Evolutionary conservation across 2,888 invertebrate genomes (phyloP), one percentile per base, ranked within the genome.

Genomic region (Drosophila neotestacea): DNA sequence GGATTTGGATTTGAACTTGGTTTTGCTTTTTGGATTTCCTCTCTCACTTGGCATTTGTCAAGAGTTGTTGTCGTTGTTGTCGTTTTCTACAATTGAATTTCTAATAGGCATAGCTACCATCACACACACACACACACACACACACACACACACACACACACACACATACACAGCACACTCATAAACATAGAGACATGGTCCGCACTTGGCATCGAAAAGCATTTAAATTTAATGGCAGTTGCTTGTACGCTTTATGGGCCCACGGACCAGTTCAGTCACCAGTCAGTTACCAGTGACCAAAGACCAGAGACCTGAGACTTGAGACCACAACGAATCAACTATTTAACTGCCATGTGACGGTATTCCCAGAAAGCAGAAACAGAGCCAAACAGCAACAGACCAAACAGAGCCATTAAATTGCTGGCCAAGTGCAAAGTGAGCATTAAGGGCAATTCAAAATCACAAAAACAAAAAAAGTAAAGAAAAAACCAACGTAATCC

Each of bases 211-310:
- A 86, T 84, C 80, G 84, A 88, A 84, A 88, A 84, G 69, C 88
- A 86, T 88, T 84, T 88, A 86, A 84, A 81, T 86, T 88, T 86
- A 88, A 84, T 84, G 84, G 76, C 78, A 77, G 86, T 79, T 83
- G 81, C 68, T 74, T 83, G 82, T 83, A 82, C 82, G 84, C 72
- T 82, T 86, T 82, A 82, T 86, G 79, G 72, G 54, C 58, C 46
- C 63, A 56, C 36, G 27, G 50, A 34, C 27, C 38, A 39, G 28
- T 38, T 38, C 13, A 44, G 50, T 48, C 22, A 58, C 51, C 38
- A 10, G 32, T 6, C 6, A 32, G 30, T 6, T 5, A 30, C 46
- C 52, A 22, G 46, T 10, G 36, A 55, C 36, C 38, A 11, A 27
- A 41, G 47, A 51, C 16, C 22, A 6, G n/a, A 50, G 42, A 42